Evolutionary conservation across 1,140 invertebrate species (phyloP).

Genomic region (Bombus breviceps): DNA sequence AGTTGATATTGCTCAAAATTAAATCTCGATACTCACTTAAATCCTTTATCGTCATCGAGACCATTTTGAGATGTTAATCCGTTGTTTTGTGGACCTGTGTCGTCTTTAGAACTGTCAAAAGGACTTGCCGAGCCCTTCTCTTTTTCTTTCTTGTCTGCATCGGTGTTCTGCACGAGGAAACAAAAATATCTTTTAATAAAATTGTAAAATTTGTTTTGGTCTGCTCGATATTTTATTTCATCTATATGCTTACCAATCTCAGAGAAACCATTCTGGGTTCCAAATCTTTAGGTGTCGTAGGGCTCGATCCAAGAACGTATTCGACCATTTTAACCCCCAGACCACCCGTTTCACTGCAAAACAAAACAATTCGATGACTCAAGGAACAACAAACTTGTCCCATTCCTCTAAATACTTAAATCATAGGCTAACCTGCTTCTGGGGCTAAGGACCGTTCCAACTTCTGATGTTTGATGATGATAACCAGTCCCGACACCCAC

Average conservation of each 20-base stretch:
- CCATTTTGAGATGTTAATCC: slow-evolving; percentile 88
- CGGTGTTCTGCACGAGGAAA: slow-evolving; percentile 75
- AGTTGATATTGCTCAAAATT: background rate
- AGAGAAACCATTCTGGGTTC: slow-evolving; percentile 89
- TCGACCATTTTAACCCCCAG: slow-evolving; percentile 99
- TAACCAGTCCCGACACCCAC: slow-evolving; percentile 81
- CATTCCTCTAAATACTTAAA: background rate
- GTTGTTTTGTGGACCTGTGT: slow-evolving; percentile 90
- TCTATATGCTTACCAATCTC: slow-evolving; percentile 84
- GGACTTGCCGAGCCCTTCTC: slow-evolving; percentile 81
- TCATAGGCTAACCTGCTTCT: slow-evolving; percentile 77
- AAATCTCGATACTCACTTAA: slow-evolving; percentile 89
- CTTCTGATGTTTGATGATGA: slow-evolving; percentile 81
- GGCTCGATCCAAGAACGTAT: slow-evolving; percentile 96
- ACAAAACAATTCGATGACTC: background rate
- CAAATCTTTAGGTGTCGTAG: slow-evolving; percentile 88
- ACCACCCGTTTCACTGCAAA: slow-evolving; percentile 87
- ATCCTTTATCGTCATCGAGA: slow-evolving; percentile 94
- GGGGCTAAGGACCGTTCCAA: slow-evolving; percentile 80
- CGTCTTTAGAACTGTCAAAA: slow-evolving; percentile 84
- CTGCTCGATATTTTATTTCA: background rate
- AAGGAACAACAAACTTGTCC: background rate
- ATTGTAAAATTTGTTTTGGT: background rate
- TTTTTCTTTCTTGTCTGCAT: slow-evolving; percentile 82
- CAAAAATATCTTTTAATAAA: background rate